Evolutionary conservation across 2,113 vertebrate species (phyloP), one percentile per base, ranked within the genome.

Genomic region (Zapus hudsonius): DNA sequence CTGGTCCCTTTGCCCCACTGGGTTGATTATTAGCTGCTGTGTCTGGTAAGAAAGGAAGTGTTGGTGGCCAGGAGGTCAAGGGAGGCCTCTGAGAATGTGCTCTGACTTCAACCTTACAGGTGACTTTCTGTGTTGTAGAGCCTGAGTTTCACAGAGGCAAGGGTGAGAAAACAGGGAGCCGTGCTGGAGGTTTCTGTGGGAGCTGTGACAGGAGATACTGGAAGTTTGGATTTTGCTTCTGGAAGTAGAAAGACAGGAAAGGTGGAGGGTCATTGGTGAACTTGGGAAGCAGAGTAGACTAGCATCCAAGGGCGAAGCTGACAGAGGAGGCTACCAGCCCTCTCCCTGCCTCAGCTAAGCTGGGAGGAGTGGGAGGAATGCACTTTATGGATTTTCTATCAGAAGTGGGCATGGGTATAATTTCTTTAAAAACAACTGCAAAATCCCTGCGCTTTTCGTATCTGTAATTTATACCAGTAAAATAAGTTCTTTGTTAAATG

Each of bases 401-500:
- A 75, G 66, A 94, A 87, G 90, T 84, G 20, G 59, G 36, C 85
- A 63, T 29, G 25, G 82, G 44, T 86, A 25, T 87, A 83, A 83
- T 85, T 78, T 91, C 81, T 85, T 92, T 94, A 91, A 92, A 74
- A 79, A 40, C 70, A 84, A 74, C n/a, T n/a, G 38, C 7, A 61
- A 78, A 89, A 74, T 5, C 4, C 33, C 67, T 6, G 0, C 76
- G 80, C 44, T 91, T 96, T 89, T 88, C 33, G 29, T 67, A 75
- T 63, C 59, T 88, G 79, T 84, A 94, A 67, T 96, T 96, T 94
- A 87, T 85, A 87, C 69, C 79, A 84, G 57, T 82, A 84, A 91
- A 91, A 87, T 67, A 93, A 91, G 82, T 89, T 90, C 90, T 95
- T 94, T 94, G 95, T 95, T 95, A 96, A 96, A 92, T 88, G 84